Evolutionary conservation across 2,113 vertebrate species (phyloP), one percentile per base, ranked within the genome.

Genomic region (Dasyornis broadbenti): DNA sequence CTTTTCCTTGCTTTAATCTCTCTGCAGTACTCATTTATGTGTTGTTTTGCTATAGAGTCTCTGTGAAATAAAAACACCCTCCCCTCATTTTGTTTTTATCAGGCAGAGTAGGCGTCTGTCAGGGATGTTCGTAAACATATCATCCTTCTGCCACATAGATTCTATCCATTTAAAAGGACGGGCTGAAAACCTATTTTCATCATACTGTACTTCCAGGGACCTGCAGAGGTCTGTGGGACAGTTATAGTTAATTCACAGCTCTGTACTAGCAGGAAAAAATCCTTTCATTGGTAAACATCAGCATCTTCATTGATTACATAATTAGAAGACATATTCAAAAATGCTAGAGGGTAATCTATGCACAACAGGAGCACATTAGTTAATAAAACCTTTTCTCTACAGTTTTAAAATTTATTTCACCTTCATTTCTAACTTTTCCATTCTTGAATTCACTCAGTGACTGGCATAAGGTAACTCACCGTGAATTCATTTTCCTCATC

Each of bases 321-420:
- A 97, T 93, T 79, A 95, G 86, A 65, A 72, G 82, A 86, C 59
- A 87, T 30, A 83, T 94, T 96, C 44, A 93, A 72, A 92, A 92
- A 88, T 54, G 64, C 66, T 54, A 60, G 63, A 71, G 92, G 73
- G 81, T 79, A 94, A 95, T 92, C 89, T 45, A 92, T 83, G 92
- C 95, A 97, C 88, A 90, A 68, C 31, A 84, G 82, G 78, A 92
- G 61, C 26, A 77, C n/a, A 80, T 86, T 91, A 77, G 37, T 76
- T 78, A 93, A 91, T 76, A 94, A 90, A 81, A 92, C 73, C n/a
- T 76, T 79, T 54, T 92, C 53, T 85, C 70, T 49, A 45, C 31
- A 52, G 53, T 84, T 97, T 86, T 66, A 82, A 90, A 90, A 92
- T 89, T 82, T 94, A 78, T 96, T 97, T 97, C 65, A 82, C 86